These are phyloP conservation scores for Battus philenor DNA, from an alignment of 1,140 invertebrate genomes.

Conservation along the genomic window DNA sequence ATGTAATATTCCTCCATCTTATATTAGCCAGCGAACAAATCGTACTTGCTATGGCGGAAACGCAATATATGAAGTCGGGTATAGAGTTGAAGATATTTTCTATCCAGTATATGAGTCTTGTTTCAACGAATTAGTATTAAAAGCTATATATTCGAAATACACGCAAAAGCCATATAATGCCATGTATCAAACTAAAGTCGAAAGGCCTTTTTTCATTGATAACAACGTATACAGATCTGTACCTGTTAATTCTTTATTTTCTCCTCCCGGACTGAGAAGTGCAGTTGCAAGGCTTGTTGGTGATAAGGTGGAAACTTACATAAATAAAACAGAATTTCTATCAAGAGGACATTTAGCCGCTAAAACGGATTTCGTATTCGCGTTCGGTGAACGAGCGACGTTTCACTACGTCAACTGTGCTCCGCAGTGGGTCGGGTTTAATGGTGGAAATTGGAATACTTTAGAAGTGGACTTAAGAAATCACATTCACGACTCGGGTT, in stretches of 20 bases:
- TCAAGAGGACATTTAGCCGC: slow-evolving; percentile 82
- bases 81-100: slow-evolving; percentile 41
- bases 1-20: slow-evolving; percentile 34
- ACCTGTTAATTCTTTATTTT: slow-evolving; percentile 45
- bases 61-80: slow-evolving; percentile 52
- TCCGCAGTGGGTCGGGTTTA: slow-evolving; percentile 81
- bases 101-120: slow-evolving; percentile 57
- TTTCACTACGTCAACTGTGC: slow-evolving; percentile 82
- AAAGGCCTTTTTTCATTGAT: slow-evolving; percentile 49
- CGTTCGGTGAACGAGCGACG: slow-evolving; percentile 78
- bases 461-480: slow-evolving; percentile 66
- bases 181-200: slow-evolving; percentile 48
- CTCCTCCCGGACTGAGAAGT: slow-evolving; percentile 37
- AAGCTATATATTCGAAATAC: slow-evolving; percentile 56
- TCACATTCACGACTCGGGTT: slow-evolving; percentile 41
- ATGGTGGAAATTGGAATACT: slow-evolving; percentile 80
- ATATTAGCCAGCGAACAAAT: slow-evolving; percentile 41
- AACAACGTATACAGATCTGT: slow-evolving; percentile 34
- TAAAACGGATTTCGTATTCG: slow-evolving; percentile 81
- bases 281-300: slow-evolving; percentile 49
- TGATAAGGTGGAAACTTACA: slow-evolving; percentile 30
- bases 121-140: slow-evolving; percentile 40
- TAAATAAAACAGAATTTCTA: slow-evolving; percentile 52
- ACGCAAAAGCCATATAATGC: slow-evolving; percentile 62
- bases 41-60: slow-evolving; percentile 48